Conservation (phyloP, 2,113 vertebrate species). For the Dascyllus trimaculatus region DNA sequence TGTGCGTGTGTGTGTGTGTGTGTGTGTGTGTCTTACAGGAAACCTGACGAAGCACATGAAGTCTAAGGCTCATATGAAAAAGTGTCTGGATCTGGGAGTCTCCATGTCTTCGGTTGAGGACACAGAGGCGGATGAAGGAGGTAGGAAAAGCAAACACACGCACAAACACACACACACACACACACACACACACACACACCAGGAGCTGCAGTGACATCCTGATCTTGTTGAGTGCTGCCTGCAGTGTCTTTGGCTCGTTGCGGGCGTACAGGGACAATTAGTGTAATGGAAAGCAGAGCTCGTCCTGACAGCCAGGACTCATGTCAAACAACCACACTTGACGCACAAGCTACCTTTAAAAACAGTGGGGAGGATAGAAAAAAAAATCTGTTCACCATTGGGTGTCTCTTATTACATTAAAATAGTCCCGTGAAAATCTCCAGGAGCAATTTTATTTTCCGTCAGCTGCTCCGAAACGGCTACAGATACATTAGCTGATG, state of each 20-base stretch:
- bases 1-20: constrained; percentile 22
- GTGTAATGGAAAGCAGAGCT: constrained; percentile 61
- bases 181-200: not conserved
- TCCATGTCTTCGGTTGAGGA: constrained; percentile 96
- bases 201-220: constrained; percentile 20
- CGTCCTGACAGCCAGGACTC: constrained; percentile 31
- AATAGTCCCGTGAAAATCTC: not conserved
- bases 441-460: not conserved
- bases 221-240: constrained; percentile 29
- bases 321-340: constrained; percentile 30
- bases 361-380: not conserved
- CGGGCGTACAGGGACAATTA: constrained; percentile 40
- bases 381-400: not conserved
- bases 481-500: not conserved
- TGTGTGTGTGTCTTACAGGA: constrained; percentile 83
- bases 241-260: constrained; percentile 29
- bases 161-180: constrained; percentile 24
- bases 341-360: not conserved
- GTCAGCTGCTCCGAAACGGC: not conserved
- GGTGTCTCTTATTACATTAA: not conserved
- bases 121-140: constrained; percentile 92
- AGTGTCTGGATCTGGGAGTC: constrained; percentile 97
- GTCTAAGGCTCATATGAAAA: constrained; percentile 99
- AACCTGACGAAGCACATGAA: constrained; percentile 99
- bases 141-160: constrained; percentile 76